Conservation (phyloP, 2,797 vertebrate genomes). For the Malurus leucopterus region DNA sequence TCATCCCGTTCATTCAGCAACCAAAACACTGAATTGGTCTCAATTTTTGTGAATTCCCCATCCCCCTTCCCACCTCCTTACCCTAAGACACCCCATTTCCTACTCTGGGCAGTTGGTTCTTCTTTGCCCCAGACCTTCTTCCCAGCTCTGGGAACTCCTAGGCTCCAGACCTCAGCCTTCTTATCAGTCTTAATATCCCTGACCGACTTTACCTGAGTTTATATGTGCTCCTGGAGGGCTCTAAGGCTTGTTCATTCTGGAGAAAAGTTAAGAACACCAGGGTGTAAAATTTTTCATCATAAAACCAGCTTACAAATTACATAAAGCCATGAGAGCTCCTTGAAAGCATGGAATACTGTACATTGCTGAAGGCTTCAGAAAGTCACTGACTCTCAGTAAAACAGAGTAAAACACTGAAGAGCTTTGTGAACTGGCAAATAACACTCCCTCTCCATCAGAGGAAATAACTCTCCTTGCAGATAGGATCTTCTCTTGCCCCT, state of each 20-base stretch:
- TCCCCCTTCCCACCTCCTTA: not conserved
- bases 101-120: fast-evolving
- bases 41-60: not conserved
- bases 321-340: not conserved
- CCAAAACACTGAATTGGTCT: fast-evolving
- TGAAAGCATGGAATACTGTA: not conserved
- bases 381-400: not conserved
- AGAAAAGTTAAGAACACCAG: not conserved
- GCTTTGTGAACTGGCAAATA: not conserved
- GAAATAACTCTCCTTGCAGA: not conserved
- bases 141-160: not conserved
- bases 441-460: not conserved
- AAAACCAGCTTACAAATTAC: not conserved
- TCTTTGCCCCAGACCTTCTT: not conserved
- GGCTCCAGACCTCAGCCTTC: not conserved
- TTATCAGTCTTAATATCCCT: not conserved
- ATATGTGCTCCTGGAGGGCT: not conserved
- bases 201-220: not conserved
- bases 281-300: not conserved
- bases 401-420: not conserved
- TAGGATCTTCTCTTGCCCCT: not conserved
- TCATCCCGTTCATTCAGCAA: not conserved
- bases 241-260: not conserved
- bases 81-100: not conserved
- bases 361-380: not conserved